Evolutionary conservation across 2,797 vertebrate genomes (phyloP).

Genomic region (Paratrypauchen microcephalus): DNA sequence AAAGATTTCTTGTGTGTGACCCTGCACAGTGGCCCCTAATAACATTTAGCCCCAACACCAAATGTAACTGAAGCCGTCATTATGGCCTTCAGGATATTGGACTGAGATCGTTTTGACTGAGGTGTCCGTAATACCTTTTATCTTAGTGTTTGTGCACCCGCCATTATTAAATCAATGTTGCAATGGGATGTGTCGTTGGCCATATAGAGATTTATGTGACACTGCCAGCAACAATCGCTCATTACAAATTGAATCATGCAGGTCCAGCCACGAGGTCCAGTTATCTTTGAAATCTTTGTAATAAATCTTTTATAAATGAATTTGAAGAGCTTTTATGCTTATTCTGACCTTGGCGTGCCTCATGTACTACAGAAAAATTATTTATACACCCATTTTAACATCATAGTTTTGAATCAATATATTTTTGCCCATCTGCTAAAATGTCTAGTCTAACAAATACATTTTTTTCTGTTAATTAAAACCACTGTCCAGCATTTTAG

Average conservation of each 20-base stretch:
- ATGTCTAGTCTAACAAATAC: neutral
- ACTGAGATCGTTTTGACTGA: slow-evolving; percentile 21
- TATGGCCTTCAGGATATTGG: slow-evolving; percentile 30
- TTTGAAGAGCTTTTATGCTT: slow-evolving; percentile 25
- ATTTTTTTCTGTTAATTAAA: slow-evolving; percentile 18
- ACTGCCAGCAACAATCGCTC: slow-evolving; percentile 32
- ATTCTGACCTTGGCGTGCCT: neutral
- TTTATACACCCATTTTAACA: neutral
- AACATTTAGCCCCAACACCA: slow-evolving; percentile 4
- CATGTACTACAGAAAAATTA: neutral
- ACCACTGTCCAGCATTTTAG: slow-evolving; percentile 23
- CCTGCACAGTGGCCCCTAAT: neutral
- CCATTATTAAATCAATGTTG: slow-evolving; percentile 58
- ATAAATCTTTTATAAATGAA: slow-evolving; percentile 42
- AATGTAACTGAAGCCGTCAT: slow-evolving; percentile 16
- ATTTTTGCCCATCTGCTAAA: neutral
- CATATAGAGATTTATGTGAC: slow-evolving; percentile 50
- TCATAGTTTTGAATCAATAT: neutral
- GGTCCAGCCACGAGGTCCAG: slow-evolving; percentile 38
- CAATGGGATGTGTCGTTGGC: slow-evolving; percentile 53
- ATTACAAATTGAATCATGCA: slow-evolving; percentile 53
- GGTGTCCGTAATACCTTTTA: slow-evolving; percentile 45
- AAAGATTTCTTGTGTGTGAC: neutral
- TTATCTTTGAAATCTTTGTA: slow-evolving; percentile 22
- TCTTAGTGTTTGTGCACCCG: slow-evolving; percentile 34